These are phyloP conservation scores for Lasioglossum baleicum DNA, from an alignment of 1,140 invertebrate genomes.

Conservation along the genomic window DNA sequence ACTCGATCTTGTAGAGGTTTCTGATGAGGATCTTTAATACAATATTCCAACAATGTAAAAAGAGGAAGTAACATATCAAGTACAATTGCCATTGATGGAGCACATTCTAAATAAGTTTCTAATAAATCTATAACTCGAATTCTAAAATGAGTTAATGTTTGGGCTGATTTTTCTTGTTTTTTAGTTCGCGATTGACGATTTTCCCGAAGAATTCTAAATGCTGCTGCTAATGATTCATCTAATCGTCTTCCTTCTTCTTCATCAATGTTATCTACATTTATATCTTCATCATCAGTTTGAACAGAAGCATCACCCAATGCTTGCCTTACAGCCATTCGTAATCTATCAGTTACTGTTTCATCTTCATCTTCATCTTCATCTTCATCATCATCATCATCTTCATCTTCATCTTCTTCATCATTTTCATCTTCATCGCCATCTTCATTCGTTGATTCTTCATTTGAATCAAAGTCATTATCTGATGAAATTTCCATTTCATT, in stretches of 20 bases:
- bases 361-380: no score
- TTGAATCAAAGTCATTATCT: slow-evolving; percentile 70
- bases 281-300: slow-evolving; percentile 84
- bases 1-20: slow-evolving; percentile 83
- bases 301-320: slow-evolving; percentile 81
- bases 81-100: slow-evolving; percentile 83
- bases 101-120: slow-evolving; percentile 85
- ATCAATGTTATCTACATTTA: slow-evolving; percentile 88
- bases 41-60: slow-evolving; percentile 84
- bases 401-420: no score
- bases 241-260: slow-evolving; percentile 88
- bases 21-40: slow-evolving; percentile 85
- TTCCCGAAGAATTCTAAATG: slow-evolving; percentile 85
- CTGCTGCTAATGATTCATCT: slow-evolving; percentile 85
- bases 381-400: no score
- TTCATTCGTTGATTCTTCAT: slow-evolving; percentile 71
- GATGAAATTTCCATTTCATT: slow-evolving; percentile 73
- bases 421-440: no score
- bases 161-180: slow-evolving; percentile 84
- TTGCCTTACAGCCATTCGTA: slow-evolving; percentile 84
- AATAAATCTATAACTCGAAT: slow-evolving; percentile 86
- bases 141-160: slow-evolving; percentile 85
- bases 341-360: slow-evolving; percentile 83
- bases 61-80: slow-evolving; percentile 85
- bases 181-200: slow-evolving; percentile 82